These are phyloP conservation scores for Hemibates koningsi DNA, from an alignment of 2,113 vertebrate genomes.

Conservation along the genomic window DNA sequence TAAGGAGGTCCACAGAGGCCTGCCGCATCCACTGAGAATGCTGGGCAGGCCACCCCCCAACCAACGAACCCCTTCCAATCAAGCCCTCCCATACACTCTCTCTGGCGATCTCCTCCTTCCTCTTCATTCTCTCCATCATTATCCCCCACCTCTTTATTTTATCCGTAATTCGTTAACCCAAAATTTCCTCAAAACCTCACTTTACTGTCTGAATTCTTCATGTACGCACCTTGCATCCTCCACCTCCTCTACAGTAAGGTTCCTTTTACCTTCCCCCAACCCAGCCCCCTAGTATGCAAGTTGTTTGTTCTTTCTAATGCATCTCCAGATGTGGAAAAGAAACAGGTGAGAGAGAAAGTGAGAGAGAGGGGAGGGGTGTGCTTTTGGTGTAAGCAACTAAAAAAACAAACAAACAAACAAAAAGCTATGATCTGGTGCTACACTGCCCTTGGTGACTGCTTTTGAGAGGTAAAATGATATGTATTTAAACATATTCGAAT, in stretches of 20 bases:
- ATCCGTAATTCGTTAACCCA: slow-evolving; percentile 17
- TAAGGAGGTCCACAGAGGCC: slow-evolving; percentile 80
- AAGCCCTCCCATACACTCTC: slow-evolving; percentile 13
- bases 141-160: slow-evolving; percentile 29
- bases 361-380: not conserved
- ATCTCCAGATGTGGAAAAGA: slow-evolving; percentile 22
- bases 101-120: slow-evolving; percentile 8
- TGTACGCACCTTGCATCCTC: not conserved
- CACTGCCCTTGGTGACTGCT: slow-evolving; percentile 45
- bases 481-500: slow-evolving; percentile 58
- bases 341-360: not conserved
- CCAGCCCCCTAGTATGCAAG: not conserved
- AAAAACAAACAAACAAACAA: not conserved
- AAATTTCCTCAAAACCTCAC: not conserved
- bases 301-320: slow-evolving; percentile 47
- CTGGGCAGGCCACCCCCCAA: slow-evolving; percentile 20
- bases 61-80: slow-evolving; percentile 24
- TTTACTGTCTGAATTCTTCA: slow-evolving; percentile 4
- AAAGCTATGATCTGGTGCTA: not conserved
- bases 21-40: slow-evolving; percentile 85
- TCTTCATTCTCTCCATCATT: slow-evolving; percentile 18
- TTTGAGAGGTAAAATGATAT: slow-evolving; percentile 54
- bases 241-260: not conserved
- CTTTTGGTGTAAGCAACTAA: slow-evolving; percentile 23
- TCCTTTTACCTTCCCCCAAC: not conserved